Conservation (phyloP, 1,140 invertebrate species). For the Brachystomella parvula region DNA sequence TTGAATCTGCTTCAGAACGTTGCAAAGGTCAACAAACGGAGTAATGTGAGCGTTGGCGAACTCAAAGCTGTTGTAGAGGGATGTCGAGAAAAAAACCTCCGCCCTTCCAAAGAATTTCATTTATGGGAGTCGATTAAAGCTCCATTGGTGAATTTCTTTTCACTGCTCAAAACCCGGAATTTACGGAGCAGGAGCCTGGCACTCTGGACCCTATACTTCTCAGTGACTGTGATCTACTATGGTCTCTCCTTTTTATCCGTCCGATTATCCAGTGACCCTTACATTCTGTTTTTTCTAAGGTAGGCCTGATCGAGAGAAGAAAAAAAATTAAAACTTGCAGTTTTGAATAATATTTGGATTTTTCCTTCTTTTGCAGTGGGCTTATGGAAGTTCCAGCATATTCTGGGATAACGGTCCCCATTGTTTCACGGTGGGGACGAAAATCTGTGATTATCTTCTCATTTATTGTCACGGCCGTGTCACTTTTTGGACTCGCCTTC, state of each 20-base stretch:
- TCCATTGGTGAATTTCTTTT: slow-evolving; percentile 15
- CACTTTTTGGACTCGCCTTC: slow-evolving; percentile 10
- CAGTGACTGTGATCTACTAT: slow-evolving; percentile 30
- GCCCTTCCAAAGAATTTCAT: background rate
- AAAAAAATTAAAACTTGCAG: background rate
- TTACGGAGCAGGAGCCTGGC: slow-evolving; percentile 24
- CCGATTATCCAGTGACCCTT: slow-evolving; percentile 26
- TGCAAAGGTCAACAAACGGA: slow-evolving; percentile 47
- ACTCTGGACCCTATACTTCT: slow-evolving; percentile 29
- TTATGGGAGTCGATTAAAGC: background rate
- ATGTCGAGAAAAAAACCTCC: slow-evolving; percentile 17
- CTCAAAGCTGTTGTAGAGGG: slow-evolving; percentile 16
- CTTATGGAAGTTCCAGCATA: slow-evolving; percentile 36
- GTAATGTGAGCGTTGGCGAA: slow-evolving; percentile 19
- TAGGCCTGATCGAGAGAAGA: background rate
- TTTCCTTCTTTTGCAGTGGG: slow-evolving; percentile 27
- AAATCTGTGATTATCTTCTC: slow-evolving; percentile 13
- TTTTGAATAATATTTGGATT: slow-evolving; percentile 1
- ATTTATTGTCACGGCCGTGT: slow-evolving; percentile 6
- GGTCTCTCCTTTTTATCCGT: slow-evolving; percentile 29
- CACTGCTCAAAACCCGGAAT: slow-evolving; percentile 23
- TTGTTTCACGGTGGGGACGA: slow-evolving; percentile 28
- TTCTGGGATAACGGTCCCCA: slow-evolving; percentile 13
- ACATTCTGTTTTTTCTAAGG: slow-evolving; percentile 32
- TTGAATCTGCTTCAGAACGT: slow-evolving; percentile 59